Percentiles rank a stretch among this genome's conserved stretches.
Evolutionary conservation across 2,888 invertebrate species (phyloP).

Genomic region (Leptura quadrifasciata): DNA sequence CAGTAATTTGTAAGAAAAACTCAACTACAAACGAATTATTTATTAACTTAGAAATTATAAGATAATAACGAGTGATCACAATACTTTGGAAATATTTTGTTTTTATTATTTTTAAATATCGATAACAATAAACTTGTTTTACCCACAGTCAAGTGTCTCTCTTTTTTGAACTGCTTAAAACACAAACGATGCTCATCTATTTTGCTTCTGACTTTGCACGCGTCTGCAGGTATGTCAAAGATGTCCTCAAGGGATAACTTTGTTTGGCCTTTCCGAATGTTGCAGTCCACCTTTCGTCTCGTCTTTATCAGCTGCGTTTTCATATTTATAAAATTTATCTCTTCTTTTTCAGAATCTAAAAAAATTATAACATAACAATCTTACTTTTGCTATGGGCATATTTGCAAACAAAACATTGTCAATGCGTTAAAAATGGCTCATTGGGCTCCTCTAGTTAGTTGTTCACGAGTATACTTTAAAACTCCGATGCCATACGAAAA

Average conservation of each 20-base stretch:
- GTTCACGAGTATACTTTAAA: no score
- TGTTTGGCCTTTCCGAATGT: conserved; percentile 16
- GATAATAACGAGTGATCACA: conserved; percentile 65
- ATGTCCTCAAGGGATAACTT: conserved; percentile 52
- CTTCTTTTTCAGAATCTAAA: conserved; percentile 50
- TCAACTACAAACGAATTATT: conserved; percentile 37
- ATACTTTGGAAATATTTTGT: conserved; percentile 55
- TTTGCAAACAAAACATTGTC: no score
- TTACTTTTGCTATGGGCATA: no score
- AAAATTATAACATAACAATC: conserved; percentile 26
- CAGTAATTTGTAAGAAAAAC: background rate
- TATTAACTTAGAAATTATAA: conserved; percentile 64
- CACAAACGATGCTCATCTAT: conserved; percentile 51
- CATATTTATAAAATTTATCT: conserved; percentile 59
- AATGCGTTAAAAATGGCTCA: no score
- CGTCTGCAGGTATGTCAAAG: conserved; percentile 58
- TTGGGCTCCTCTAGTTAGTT: no score
- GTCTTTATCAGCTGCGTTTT: conserved; percentile 60
- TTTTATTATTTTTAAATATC: conserved; percentile 60
- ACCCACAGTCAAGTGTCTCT: conserved; percentile 63
- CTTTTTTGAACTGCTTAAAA: conserved; percentile 53
- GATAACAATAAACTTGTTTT: conserved; percentile 67
- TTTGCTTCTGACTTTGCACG: conserved; percentile 54
- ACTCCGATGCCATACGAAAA: no score
- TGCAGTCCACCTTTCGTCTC: conserved; percentile 56